These are phyloP conservation scores for Neogale vison DNA, from an alignment of 2,113 vertebrate genomes.

Conservation along the genomic window DNA sequence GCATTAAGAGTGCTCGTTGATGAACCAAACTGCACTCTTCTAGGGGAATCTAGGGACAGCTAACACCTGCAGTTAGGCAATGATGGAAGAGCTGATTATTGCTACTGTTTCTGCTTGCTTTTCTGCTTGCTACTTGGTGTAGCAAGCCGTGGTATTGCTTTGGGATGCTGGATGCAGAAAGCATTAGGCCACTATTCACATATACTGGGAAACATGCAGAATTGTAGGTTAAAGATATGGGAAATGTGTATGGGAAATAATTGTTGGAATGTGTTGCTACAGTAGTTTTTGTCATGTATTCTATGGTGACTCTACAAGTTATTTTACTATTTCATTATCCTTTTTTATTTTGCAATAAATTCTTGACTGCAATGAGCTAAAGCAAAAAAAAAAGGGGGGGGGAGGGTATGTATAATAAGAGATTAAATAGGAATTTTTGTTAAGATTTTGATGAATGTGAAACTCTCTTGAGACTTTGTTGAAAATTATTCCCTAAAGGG, in stretches of 20 bases:
- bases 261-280: neutral
- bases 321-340: neutral
- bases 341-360: neutral
- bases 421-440: neutral
- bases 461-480: neutral
- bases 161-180: neutral
- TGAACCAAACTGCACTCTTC: neutral
- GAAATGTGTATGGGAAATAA: neutral
- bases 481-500: neutral
- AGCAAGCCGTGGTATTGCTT: neutral
- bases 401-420: neutral
- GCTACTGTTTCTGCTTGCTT: neutral
- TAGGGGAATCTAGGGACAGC: neutral
- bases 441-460: neutral
- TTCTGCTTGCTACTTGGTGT: neutral
- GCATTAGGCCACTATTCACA: neutral
- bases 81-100: neutral
- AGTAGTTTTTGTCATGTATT: neutral
- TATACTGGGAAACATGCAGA: neutral
- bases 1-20: neutral
- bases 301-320: neutral
- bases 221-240: neutral
- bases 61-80: neutral
- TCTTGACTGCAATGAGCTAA: neutral
- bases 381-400: neutral